phyloP scores from a whole-genome alignment of 2,113 vertebrate species.

The Macroglossus sobrinus region DNA sequence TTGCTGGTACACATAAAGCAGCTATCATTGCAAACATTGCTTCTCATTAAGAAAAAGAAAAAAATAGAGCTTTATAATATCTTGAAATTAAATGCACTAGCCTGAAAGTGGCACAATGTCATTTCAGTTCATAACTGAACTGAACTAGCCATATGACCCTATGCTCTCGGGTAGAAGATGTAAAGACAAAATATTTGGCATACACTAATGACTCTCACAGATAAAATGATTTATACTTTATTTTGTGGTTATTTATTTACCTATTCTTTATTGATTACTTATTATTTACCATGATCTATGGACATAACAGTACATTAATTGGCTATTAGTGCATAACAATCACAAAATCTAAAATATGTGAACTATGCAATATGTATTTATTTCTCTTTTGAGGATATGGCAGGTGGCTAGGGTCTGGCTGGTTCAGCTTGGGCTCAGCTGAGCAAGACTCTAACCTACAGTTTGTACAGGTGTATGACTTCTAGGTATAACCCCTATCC shows the following conservation, averaged over 20 bases:
- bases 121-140: neutral
- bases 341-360: neutral
- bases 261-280: neutral
- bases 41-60: neutral
- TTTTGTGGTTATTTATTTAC: neutral
- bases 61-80: neutral
- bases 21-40: neutral
- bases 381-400: neutral
- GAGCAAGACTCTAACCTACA: neutral
- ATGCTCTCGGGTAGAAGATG: neutral
- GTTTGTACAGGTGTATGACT: neutral
- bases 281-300: neutral
- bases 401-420: neutral
- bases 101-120: neutral
- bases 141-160: neutral
- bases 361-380: neutral
- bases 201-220: neutral
- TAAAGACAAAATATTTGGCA: neutral
- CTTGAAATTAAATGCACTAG: neutral
- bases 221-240: neutral
- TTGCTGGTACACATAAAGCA: neutral
- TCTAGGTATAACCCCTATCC: neutral
- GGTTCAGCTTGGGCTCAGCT: neutral
- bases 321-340: neutral
- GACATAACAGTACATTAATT: neutral